Evolutionary conservation across 2,113 vertebrate genomes (phyloP).

Genomic region (Bufo bufo): DNA sequence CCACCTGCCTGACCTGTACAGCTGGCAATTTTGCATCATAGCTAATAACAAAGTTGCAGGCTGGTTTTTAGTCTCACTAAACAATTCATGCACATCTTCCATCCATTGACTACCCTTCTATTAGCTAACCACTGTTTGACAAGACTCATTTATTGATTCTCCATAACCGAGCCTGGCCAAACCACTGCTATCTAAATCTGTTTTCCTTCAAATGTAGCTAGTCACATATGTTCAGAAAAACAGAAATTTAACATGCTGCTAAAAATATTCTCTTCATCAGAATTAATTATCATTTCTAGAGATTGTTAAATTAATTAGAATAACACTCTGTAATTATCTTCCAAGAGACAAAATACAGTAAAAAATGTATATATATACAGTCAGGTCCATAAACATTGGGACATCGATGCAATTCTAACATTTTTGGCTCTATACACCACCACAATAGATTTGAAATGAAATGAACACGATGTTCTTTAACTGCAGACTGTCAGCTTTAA

Average conservation of each 20-base stretch:
- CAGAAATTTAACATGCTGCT: background rate
- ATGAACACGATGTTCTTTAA: too few relatives aligned
- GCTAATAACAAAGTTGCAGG: background rate
- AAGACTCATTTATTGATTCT: background rate
- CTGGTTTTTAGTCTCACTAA: background rate
- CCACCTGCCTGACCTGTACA: background rate
- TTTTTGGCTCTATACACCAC: too few relatives aligned
- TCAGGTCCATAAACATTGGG: too few relatives aligned
- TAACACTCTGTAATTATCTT: background rate
- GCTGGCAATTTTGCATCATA: background rate
- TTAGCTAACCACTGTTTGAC: background rate
- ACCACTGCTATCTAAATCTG: background rate
- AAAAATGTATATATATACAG: background rate
- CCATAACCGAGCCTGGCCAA: background rate
- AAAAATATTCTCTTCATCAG: background rate
- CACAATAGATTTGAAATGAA: too few relatives aligned
- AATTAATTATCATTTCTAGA: conserved; percentile 1
- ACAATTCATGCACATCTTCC: background rate
- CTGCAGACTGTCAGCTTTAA: too few relatives aligned
- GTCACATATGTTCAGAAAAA: background rate
- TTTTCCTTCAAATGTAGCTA: background rate
- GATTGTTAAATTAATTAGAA: background rate
- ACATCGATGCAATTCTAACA: too few relatives aligned
- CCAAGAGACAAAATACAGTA: background rate
- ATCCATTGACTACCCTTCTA: background rate